A percentile compares a stretch with the other conserved stretches of the same genome.
Evolutionary conservation across 2,888 invertebrate genomes (phyloP).

Genomic region (Synanthedon tipuliformis): DNA sequence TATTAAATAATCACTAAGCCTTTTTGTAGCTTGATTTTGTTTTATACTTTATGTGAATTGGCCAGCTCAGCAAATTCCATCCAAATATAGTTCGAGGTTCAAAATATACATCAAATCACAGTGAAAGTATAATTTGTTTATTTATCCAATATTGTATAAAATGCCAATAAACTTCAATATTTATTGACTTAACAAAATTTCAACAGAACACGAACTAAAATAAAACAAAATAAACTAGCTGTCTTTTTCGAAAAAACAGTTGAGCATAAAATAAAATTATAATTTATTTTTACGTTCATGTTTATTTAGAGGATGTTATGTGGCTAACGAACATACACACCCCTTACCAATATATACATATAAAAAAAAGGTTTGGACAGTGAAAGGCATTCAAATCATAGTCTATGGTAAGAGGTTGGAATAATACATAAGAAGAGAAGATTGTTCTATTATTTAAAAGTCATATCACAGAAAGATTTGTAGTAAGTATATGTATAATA

Average conservation of each 20-base stretch:
- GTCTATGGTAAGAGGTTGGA: background rate
- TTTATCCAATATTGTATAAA: too few relatives aligned
- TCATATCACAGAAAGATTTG: slow-evolving; percentile 57
- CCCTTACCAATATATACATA: background rate
- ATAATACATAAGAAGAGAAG: slow-evolving; percentile 14
- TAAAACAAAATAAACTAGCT: slow-evolving; percentile 9
- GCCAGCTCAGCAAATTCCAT: too few relatives aligned
- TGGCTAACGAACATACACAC: slow-evolving; percentile 43
- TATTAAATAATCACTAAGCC: slow-evolving; percentile 56
- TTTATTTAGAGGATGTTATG: slow-evolving; percentile 43
- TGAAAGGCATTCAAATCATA: too few relatives aligned
- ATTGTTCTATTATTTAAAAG: slow-evolving; percentile 48
- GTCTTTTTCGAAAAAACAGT: slow-evolving; percentile 12
- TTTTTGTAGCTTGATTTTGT: slow-evolving; percentile 23
- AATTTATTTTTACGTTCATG: slow-evolving; percentile 10
- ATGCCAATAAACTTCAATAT: background rate
- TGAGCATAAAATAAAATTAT: slow-evolving; percentile 19
- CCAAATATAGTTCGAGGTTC: background rate
- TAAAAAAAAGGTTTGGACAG: too few relatives aligned
- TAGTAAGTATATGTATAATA: slow-evolving; percentile 22
- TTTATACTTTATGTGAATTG: too few relatives aligned
- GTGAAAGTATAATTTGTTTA: too few relatives aligned
- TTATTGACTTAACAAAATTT: background rate
- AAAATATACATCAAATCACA: too few relatives aligned
- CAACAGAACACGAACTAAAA: slow-evolving; percentile 9